Conservation (phyloP, 2,888 invertebrate species). For the Agrochola litura region DNA sequence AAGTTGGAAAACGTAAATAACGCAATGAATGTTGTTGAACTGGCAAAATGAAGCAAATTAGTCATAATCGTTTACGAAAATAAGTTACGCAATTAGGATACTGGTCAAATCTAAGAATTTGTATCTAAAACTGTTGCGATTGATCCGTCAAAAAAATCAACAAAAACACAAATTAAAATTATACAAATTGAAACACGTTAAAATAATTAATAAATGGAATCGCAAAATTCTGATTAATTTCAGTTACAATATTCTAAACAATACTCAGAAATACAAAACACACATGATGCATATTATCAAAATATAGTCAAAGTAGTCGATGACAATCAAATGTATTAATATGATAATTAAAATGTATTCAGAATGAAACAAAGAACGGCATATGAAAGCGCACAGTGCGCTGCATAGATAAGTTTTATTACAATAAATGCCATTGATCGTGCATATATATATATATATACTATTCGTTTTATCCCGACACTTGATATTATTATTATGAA, state of each 20-base stretch:
- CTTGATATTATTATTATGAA: constrained; percentile 12
- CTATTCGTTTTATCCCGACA: constrained; percentile 3
- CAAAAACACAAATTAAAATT: too few relatives aligned
- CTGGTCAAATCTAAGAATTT: not conserved
- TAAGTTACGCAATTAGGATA: too few relatives aligned
- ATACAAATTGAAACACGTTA: too few relatives aligned
- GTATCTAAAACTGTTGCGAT: not conserved
- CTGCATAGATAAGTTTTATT: constrained; percentile 41
- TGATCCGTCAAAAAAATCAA: not conserved
- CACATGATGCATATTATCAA: not conserved
- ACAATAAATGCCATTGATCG: constrained; percentile 27
- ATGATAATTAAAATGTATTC: constrained; percentile 25
- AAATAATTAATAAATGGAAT: not conserved
- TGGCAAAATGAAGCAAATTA: too few relatives aligned
- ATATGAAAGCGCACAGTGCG: constrained; percentile 26
- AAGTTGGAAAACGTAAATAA: too few relatives aligned
- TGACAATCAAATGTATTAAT: not conserved
- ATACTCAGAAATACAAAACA: not conserved
- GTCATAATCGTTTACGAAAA: too few relatives aligned
- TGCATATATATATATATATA: not conserved
- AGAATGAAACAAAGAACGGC: constrained; percentile 36
- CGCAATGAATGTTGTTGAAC: too few relatives aligned
- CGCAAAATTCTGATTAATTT: not conserved
- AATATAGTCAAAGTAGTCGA: not conserved
- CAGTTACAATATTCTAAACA: not conserved